Base-by-base conservation (phyloP, 2,113 vertebrate species). In the Pollimyrus isidori region DNA sequence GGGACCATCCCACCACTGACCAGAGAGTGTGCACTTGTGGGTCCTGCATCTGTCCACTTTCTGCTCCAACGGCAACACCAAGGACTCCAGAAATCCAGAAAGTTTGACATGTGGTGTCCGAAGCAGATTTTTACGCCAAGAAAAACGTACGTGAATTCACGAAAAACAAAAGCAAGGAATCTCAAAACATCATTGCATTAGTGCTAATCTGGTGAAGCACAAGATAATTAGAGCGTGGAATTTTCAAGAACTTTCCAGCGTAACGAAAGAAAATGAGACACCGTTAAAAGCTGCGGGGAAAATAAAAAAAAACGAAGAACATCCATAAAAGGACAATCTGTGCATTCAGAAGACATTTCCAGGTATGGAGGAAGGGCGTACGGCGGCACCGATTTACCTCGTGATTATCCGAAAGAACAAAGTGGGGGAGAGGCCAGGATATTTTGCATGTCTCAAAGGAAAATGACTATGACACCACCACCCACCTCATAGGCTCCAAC, bases 81-180 rank as follows among this genome's bases (percentile, higher is more conserved):
- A 46, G 76, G 17, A 82, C 1, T 82, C 30, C n/a, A n/a, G n/a
- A 13, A 4, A 4, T 82, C 39, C 76, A 82, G 42, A 84, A 84
- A 48, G n/a, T 84, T 84, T 84, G 82, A 84, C 82, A 1, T n/a
- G 23, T 21, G 21, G 45, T 26, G 82, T 84, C 35, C 1, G 45
- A 45, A 83, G 42, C 13, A 10, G 39, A 48, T 84, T 48, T 83
- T 45, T 21, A 39, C 80, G 15, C 76, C 7, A 83, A 23, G 19
- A 2, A 84, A 89, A 58, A 89, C 7, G 48, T 62, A 52, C 6
- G 15, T 84, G 17, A 46, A 46, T 19, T 62, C 56, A 35, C 2
- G 45, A 42, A 85, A 89, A 83, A 89, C 35, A 89, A 89, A 11
- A 30, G 19, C 45, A 21, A 62, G 42, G 23, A n/a, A 88, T 53